These are phyloP conservation scores for Philereme transversata DNA, from an alignment of 2,888 invertebrate genomes.

Conservation along the genomic window DNA sequence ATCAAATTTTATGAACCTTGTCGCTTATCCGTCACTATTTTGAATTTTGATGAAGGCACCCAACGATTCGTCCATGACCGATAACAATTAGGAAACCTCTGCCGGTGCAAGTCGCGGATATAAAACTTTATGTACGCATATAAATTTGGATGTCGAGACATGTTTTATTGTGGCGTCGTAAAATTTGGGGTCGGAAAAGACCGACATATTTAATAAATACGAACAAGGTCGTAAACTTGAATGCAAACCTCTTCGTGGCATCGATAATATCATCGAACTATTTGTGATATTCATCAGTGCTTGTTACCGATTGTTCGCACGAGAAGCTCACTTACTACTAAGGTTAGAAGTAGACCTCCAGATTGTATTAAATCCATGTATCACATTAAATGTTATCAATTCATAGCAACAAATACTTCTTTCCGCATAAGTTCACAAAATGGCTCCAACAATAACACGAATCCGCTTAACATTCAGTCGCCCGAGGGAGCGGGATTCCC, in stretches of 20 bases:
- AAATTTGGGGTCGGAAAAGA: conserved; percentile 81
- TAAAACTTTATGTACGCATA: conserved; percentile 84
- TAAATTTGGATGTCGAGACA: conserved; percentile 83
- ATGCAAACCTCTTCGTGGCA: conserved; percentile 77
- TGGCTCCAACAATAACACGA: conserved; percentile 63
- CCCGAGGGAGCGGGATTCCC: conserved; percentile 63
- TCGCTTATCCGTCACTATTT: conserved; percentile 54
- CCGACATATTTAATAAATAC: conserved; percentile 84
- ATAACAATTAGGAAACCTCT: conserved; percentile 78
- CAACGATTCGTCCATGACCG: conserved; percentile 71
- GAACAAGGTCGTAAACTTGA: conserved; percentile 79
- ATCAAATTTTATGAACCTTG: conserved; percentile 49
- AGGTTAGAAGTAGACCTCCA: conserved; percentile 12
- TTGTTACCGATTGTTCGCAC: conserved; percentile 41
- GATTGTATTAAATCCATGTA: conserved; percentile 7
- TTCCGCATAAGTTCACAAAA: conserved; percentile 58
- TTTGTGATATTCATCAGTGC: conserved; percentile 57
- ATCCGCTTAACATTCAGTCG: conserved; percentile 65
- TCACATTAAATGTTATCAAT: conserved; percentile 28
- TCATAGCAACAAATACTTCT: conserved; percentile 37
- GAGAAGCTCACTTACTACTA: conserved; percentile 18
- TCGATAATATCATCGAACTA: conserved; percentile 74
- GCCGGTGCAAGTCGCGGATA: conserved; percentile 78
- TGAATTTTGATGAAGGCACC: conserved; percentile 56
- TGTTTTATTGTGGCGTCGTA: conserved; percentile 82